phyloP scores from a whole-genome alignment of 30 jellyfish, hydroid and myxozoan species.

The Rhopilema esculentum region DNA sequence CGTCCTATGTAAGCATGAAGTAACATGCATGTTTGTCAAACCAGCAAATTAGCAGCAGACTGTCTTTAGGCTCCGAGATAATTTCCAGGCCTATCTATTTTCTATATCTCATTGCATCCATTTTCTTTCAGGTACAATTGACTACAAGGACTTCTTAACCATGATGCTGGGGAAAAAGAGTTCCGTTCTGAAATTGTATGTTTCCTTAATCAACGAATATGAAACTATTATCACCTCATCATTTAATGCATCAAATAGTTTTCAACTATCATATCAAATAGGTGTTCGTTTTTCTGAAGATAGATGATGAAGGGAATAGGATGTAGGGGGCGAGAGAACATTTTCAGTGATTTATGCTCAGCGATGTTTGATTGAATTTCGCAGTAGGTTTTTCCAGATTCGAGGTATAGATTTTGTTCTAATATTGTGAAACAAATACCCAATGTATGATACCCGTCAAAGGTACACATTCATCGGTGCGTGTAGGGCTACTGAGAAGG shows the following conservation, averaged over 20 bases:
- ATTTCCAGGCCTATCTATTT: neutral
- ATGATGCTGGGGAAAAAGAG: slow-evolving; percentile 98
- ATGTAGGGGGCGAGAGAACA: too few relatives aligned
- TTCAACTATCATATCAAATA: neutral
- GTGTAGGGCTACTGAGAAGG: too few relatives aligned
- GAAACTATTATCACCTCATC: neutral
- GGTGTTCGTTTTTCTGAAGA: neutral
- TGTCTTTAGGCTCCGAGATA: neutral
- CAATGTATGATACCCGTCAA: neutral
- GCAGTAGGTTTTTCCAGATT: neutral
- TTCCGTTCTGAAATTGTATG: slow-evolving; percentile 89
- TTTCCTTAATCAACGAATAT: neutral
- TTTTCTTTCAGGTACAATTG: slow-evolving; percentile 79
- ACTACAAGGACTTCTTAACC: slow-evolving; percentile 90
- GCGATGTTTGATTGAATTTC: neutral
- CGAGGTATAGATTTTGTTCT: neutral
- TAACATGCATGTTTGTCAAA: neutral
- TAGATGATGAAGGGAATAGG: too few relatives aligned
- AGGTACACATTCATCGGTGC: too few relatives aligned
- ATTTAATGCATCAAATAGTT: neutral
- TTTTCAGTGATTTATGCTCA: neutral
- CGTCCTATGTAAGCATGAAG: neutral
- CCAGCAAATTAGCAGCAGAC: neutral
- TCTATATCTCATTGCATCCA: neutral
- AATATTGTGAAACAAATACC: neutral